These are phyloP conservation scores for Lepus europaeus DNA, from an alignment of 2,113 vertebrate species.

Conservation along the genomic window DNA sequence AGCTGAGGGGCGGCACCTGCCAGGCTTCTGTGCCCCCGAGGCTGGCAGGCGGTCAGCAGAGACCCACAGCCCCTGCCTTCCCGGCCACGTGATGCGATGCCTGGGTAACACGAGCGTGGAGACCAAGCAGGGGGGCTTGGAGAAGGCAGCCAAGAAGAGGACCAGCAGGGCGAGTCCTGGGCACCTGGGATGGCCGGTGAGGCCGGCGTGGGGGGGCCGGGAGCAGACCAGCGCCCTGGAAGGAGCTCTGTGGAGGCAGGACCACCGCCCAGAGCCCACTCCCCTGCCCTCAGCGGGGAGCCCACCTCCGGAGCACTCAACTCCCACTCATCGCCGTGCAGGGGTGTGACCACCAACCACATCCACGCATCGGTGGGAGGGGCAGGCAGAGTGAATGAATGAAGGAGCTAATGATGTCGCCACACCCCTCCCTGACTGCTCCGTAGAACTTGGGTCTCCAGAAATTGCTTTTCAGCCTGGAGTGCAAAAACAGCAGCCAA, in stretches of 20 bases:
- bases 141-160: background rate
- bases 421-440: accelerated
- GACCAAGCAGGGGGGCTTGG: accelerated
- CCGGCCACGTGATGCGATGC: background rate
- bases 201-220: background rate
- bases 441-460: background rate
- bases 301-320: too few species aligned
- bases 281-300: too few species aligned
- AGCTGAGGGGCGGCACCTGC: background rate
- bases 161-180: accelerated
- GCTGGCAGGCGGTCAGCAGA: background rate
- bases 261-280: too few species aligned
- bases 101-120: accelerated
- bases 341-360: accelerated
- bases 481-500: background rate
- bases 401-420: accelerated
- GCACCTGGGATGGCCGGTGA: background rate
- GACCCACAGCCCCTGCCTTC: background rate
- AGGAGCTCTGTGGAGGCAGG: too few species aligned
- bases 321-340: accelerated
- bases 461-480: background rate
- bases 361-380: accelerated
- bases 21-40: background rate
- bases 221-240: background rate
- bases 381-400: accelerated